A percentile compares a stretch with the other conserved stretches of the same genome.
Conservation (phyloP, 1,140 invertebrate genomes). For the Formica selysi region DNA sequence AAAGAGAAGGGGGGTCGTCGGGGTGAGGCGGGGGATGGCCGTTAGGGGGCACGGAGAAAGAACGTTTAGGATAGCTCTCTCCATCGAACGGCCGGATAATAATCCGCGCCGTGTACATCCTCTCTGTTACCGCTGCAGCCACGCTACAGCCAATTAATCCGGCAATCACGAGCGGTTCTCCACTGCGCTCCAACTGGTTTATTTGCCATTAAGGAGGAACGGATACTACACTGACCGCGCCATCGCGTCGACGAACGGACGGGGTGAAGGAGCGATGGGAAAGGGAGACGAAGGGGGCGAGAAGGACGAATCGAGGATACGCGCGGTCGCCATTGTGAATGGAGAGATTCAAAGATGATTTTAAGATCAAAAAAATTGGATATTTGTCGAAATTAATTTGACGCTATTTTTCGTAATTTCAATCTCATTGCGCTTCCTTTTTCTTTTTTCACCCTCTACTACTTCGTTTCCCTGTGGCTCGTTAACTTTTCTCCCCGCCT, state of each 20-base stretch:
- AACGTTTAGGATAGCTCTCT: conserved; percentile 76
- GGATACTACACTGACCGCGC: conserved; percentile 65
- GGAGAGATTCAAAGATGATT: background rate
- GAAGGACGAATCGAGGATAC: conserved; percentile 60
- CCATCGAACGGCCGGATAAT: conserved; percentile 73
- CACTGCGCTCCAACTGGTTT: conserved; percentile 77
- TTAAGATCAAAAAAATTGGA: background rate
- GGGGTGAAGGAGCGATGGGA: conserved; percentile 40
- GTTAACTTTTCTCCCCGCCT: conserved; percentile 35
- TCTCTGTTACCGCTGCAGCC: conserved; percentile 72
- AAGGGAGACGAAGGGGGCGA: conserved; percentile 53
- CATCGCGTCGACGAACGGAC: conserved; percentile 56
- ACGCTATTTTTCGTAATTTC: conserved; percentile 61
- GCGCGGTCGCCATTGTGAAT: conserved; percentile 65
- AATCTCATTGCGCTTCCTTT: conserved; percentile 58
- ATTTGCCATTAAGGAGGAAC: conserved; percentile 78
- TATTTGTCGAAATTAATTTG: conserved; percentile 2
- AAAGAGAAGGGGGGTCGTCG: background rate
- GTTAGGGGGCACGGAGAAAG: conserved; percentile 62
- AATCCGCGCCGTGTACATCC: conserved; percentile 74
- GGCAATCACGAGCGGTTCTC: conserved; percentile 79
- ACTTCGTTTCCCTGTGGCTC: conserved; percentile 11
- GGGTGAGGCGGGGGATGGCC: conserved; percentile 8
- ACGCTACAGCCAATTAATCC: conserved; percentile 81
- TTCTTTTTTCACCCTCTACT: background rate